These are phyloP conservation scores for Myocastor coypus DNA, from an alignment of 2,113 vertebrate species.

Conservation along the genomic window DNA sequence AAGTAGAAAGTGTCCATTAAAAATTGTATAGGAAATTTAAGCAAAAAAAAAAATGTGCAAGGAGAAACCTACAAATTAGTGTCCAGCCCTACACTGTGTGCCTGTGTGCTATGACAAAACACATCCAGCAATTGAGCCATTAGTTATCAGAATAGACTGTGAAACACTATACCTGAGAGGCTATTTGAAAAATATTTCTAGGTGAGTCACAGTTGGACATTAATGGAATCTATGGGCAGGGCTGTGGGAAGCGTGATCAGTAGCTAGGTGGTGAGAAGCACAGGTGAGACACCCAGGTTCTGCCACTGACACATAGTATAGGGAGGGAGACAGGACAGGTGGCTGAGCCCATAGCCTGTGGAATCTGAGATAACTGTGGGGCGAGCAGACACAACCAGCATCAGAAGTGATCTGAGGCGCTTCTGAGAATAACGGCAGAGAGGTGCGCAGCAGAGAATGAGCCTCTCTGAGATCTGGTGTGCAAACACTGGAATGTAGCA, in stretches of 20 bases:
- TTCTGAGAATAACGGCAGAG: not conserved
- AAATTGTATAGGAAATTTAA: constrained; percentile 68
- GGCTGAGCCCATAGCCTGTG: not conserved
- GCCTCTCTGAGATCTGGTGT: not conserved
- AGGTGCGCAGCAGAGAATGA: not conserved
- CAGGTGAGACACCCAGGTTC: not conserved
- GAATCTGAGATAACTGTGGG: not conserved
- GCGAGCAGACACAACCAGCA: not conserved
- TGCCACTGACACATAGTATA: not conserved
- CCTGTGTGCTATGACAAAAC: constrained; percentile 58
- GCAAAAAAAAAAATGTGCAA: constrained; percentile 59
- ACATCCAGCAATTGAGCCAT: not conserved
- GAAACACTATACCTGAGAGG: constrained; percentile 20
- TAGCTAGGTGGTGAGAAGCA: not conserved
- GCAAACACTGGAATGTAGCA: not conserved
- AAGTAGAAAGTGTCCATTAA: constrained; percentile 69
- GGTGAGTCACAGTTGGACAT: not conserved
- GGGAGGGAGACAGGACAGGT: not conserved
- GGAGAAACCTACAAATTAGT: constrained; percentile 77
- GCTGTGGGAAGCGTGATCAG: not conserved
- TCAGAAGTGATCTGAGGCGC: not conserved
- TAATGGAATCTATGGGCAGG: not conserved
- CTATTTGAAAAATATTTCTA: constrained; percentile 33
- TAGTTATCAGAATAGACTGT: constrained; percentile 20
- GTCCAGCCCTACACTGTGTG: constrained; percentile 62